These are phyloP conservation scores for Lycocerus yunnanus DNA, from an alignment of 2,888 invertebrate species.

Conservation along the genomic window DNA sequence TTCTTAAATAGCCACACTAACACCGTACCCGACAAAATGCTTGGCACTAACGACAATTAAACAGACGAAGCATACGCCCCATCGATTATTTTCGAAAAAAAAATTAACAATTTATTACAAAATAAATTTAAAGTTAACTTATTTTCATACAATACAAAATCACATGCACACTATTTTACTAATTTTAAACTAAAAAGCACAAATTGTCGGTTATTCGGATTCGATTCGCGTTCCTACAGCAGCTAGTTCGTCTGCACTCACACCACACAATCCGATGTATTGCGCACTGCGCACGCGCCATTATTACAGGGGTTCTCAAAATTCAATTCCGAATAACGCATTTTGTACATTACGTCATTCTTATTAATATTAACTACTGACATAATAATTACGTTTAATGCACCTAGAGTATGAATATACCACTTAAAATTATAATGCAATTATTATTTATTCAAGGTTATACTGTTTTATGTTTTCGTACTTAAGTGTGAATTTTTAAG, in stretches of 20 bases:
- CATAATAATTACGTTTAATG: background rate
- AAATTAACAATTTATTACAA: slow-evolving; percentile 8
- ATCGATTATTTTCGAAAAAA: slow-evolving; percentile 41
- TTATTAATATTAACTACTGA: slow-evolving; percentile 6
- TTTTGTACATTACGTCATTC: background rate
- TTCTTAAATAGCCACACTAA: slow-evolving; percentile 29
- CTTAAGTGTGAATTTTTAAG: background rate
- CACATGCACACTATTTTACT: slow-evolving; percentile 20
- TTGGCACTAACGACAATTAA: slow-evolving; percentile 35
- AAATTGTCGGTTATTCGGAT: slow-evolving; percentile 34
- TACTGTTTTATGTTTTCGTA: background rate
- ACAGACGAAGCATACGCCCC: slow-evolving; percentile 50
- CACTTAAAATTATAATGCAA: background rate
- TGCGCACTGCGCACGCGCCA: slow-evolving; percentile 29
- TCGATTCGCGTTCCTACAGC: slow-evolving; percentile 48
- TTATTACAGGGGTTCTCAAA: slow-evolving; percentile 4
- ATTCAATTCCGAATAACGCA: background rate
- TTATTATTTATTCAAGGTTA: background rate
- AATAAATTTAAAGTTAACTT: background rate
- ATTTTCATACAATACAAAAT: background rate
- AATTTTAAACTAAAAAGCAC: slow-evolving; percentile 24
- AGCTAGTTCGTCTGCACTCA: slow-evolving; percentile 44
- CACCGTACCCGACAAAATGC: slow-evolving; percentile 34
- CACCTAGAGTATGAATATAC: background rate
- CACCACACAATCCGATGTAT: slow-evolving; percentile 32